A percentile compares a stretch with the other conserved stretches of the same genome.
phyloP scores from a whole-genome alignment of 2,113 vertebrate genomes.

The Rhinichthys klamathensis region DNA sequence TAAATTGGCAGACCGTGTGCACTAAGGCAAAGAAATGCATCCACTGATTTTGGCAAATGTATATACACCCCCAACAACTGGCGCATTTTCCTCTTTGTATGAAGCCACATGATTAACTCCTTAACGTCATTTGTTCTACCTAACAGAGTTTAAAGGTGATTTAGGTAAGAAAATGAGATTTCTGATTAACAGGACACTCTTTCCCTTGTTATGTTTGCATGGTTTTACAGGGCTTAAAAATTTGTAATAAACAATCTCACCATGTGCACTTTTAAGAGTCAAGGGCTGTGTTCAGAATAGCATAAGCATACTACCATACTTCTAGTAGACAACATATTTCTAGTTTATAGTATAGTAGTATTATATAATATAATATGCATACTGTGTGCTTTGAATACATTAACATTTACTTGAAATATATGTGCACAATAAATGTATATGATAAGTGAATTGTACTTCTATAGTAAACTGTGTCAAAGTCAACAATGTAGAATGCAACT shows the following conservation, averaged over 20 bases:
- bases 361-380: background rate
- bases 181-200: background rate
- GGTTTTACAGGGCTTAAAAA: background rate
- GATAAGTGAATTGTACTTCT: background rate
- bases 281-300: background rate
- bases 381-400: background rate
- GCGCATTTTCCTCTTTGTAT: background rate
- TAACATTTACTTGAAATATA: background rate
- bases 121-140: background rate
- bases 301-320: background rate
- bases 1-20: background rate
- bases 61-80: slow-evolving; percentile 14
- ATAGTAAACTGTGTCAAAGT: background rate
- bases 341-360: background rate
- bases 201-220: background rate
- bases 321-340: background rate
- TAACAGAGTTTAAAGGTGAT: background rate
- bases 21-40: background rate
- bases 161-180: background rate
- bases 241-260: background rate
- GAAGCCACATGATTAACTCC: background rate
- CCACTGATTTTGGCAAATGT: slow-evolving; percentile 19
- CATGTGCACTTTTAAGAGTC: background rate
- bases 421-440: background rate
- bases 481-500: background rate